phyloP scores from a whole-genome alignment of 2,113 vertebrate species.

The Phrynosoma platyrhinos region DNA sequence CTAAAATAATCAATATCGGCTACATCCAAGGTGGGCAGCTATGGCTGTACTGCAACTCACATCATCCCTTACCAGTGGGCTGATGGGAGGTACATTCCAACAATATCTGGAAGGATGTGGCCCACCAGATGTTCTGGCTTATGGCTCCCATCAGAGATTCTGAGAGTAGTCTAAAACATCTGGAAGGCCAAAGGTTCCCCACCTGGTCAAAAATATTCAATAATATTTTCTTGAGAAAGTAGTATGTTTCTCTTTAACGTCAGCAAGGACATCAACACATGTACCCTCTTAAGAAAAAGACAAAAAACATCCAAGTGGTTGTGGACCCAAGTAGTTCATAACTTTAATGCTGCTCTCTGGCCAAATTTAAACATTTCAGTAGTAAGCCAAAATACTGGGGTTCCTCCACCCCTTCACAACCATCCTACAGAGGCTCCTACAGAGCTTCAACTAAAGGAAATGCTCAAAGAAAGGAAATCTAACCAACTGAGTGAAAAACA shows the following conservation, averaged over 20 bases:
- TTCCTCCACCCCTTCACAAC: neutral
- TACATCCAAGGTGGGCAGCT: too few species aligned
- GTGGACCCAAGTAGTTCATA: neutral
- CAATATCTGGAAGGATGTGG: too few species aligned
- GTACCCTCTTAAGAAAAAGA: neutral
- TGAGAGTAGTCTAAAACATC: neutral
- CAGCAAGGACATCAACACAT: neutral
- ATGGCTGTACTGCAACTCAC: too few species aligned
- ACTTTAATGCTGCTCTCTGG: neutral
- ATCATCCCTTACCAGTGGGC: too few species aligned
- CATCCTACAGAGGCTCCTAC: neutral
- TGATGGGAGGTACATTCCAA: too few species aligned
- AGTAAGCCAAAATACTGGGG: too few species aligned
- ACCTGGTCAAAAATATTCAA: neutral
- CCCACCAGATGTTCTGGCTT: too few species aligned
- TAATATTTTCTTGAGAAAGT: too few species aligned
- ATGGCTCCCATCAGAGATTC: too few species aligned
- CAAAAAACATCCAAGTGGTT: neutral
- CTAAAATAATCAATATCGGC: too few species aligned
- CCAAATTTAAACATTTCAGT: neutral
- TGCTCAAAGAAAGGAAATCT: slow-evolving; percentile 33
- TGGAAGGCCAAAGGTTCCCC: too few species aligned
- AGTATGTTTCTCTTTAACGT: neutral
- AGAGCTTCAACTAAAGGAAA: neutral
- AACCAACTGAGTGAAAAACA: neutral